These are phyloP conservation scores for Epinephelus awoara DNA, from an alignment of 2,797 vertebrate species.

Conservation along the genomic window DNA sequence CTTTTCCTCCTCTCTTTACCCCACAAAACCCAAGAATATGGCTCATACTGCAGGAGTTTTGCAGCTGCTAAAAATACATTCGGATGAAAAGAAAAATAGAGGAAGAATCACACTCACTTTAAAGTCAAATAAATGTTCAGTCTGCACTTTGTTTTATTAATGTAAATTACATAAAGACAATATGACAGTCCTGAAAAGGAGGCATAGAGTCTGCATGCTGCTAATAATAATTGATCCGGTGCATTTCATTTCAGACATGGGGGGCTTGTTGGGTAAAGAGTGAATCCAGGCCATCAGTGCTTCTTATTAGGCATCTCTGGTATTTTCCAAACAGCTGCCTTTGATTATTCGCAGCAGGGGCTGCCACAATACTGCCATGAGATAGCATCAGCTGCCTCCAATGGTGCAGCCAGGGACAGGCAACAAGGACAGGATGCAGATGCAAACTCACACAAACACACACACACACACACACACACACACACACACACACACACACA, in stretches of 20 bases:
- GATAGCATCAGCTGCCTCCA: constrained; percentile 86
- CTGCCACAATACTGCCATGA: constrained; percentile 82
- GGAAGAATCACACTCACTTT: not conserved
- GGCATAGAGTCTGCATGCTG: constrained; percentile 43
- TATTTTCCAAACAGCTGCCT: constrained; percentile 87
- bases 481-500: constrained; percentile 32
- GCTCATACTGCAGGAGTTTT: constrained; percentile 65
- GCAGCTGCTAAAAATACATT: constrained; percentile 50
- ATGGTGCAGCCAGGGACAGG: constrained; percentile 77
- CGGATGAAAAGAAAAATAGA: constrained; percentile 17
- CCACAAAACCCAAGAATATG: constrained; percentile 55
- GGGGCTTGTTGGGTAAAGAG: constrained; percentile 71
- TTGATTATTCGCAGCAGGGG: constrained; percentile 84
- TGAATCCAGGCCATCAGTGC: constrained; percentile 77
- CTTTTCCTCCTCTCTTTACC: constrained; percentile 72
- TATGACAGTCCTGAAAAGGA: constrained; percentile 29
- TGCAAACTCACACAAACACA: constrained; percentile 64
- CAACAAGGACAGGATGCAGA: constrained; percentile 81
- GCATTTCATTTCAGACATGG: constrained; percentile 58
- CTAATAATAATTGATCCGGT: constrained; percentile 67
- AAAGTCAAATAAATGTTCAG: constrained; percentile 2
- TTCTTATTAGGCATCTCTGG: constrained; percentile 83
- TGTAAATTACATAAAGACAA: constrained; percentile 32
- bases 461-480: constrained; percentile 31
- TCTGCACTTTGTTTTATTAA: constrained; percentile 3